Base-by-base conservation (phyloP, 2,113 vertebrate genomes). In the Alosa alosa region DNA sequence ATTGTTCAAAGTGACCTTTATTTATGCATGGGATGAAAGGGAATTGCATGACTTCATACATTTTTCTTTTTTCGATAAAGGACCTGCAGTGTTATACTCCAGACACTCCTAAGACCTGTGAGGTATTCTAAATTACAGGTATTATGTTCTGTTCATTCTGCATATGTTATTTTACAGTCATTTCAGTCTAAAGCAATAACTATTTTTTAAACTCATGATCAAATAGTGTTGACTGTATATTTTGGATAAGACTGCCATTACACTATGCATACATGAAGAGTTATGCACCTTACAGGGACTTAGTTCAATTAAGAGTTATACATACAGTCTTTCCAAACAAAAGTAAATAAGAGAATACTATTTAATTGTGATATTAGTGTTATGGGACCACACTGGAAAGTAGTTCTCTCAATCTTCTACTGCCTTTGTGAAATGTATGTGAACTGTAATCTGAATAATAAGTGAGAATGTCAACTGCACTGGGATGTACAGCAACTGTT, bases 1-100 rank as follows among this genome's bases (percentile, higher is more conserved):
- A 3, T 15, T 78, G 72, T 78, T 15, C 31, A 78, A 17, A 78
- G 10, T 78, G 72, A 78, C 72, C 11, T 78, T 78, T 17, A 11
- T 78, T 13, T 17, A 78, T 78, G 36, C 72, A 78, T 78, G 31
- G 72, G 72, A 78, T 78, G 72, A 78, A 78, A 78, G 72, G 72
- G 72, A 78, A 78, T 78, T 41, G 36, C 31, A 15, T 39, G 31
- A 17, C 11, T 78, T 25, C 1, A 31, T 78, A 39, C 22, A 39
- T 31, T n/a, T 36, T 39, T 78, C 31, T 36, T 72, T 25, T 60
- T 25, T 60, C 22, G 31, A 39, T 78, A 78, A 78, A 39, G 31
- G 39, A 17, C 15, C 15, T 75, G 31, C 72, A 39, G 10, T 78
- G 31, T 11, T 20, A 60, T 22, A 60, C 3, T 9, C n/a, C n/a